Evolutionary conservation across 1,140 invertebrate genomes (phyloP).

Genomic region (Drosophila aff.): DNA sequence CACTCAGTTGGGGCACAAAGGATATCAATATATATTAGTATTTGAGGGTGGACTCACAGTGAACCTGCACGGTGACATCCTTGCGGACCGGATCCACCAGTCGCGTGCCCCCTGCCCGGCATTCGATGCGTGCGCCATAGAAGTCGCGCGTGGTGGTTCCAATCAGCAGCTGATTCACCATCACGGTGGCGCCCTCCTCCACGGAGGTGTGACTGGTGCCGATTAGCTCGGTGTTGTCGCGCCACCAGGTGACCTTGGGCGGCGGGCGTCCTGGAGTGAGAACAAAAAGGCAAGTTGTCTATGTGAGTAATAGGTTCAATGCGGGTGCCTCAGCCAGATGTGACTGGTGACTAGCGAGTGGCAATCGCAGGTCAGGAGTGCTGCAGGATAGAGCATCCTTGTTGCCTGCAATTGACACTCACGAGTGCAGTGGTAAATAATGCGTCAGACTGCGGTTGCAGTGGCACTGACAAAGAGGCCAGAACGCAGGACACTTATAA

Average conservation of each 20-base stretch:
- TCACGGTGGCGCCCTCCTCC: conserved; percentile 86
- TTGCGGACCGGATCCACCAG: conserved; percentile 86
- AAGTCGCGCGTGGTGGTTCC: conserved; percentile 87
- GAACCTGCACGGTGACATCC: conserved; percentile 88
- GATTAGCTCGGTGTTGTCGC: conserved; percentile 89
- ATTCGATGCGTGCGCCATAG: conserved; percentile 88
- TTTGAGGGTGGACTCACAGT: conserved; percentile 87
- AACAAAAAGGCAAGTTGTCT: neutral
- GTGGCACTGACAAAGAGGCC: conserved; percentile 24
- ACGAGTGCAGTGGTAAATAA: conserved; percentile 44
- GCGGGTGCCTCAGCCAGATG: conserved; percentile 18
- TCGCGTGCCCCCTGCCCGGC: conserved; percentile 89
- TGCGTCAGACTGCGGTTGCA: conserved; percentile 28
- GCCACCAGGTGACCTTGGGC: conserved; percentile 92
- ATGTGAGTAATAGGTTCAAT: conserved; percentile 13
- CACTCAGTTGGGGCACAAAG: neutral
- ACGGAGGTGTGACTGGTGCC: conserved; percentile 87
- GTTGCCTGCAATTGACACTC: conserved; percentile 48
- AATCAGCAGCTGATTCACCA: conserved; percentile 89
- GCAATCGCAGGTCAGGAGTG: conserved; percentile 2
- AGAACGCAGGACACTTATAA: conserved; percentile 14
- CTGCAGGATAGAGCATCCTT: conserved; percentile 10
- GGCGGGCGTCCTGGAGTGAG: conserved; percentile 87
- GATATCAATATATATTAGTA: conserved; percentile 6
- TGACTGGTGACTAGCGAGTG: conserved; percentile 12